Percentiles rank a stretch among this genome's conserved stretches.
These are phyloP conservation scores for Hydrotaea diabolus DNA, from an alignment of 2,888 invertebrate species.

Conservation along the genomic window DNA sequence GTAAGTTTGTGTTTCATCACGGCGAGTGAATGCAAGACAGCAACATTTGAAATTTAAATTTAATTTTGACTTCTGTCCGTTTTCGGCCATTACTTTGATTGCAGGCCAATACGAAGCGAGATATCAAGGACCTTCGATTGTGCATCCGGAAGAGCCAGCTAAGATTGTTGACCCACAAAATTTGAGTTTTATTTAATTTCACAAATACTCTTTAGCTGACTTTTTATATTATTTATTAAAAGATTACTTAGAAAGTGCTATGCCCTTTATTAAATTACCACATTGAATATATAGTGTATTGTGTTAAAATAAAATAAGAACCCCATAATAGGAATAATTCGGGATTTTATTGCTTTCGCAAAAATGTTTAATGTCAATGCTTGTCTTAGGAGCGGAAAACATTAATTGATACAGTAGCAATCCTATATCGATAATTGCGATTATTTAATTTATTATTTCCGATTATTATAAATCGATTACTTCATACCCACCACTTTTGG, in stretches of 20 bases:
- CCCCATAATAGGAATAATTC: too few relatives aligned
- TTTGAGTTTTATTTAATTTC: conserved; percentile 12
- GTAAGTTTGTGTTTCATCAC: neutral
- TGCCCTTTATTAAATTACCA: neutral
- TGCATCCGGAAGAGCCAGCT: conserved; percentile 50
- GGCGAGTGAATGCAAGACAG: neutral
- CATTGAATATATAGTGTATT: neutral
- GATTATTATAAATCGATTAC: too few relatives aligned
- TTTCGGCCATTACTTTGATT: neutral
- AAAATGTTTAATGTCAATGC: too few relatives aligned
- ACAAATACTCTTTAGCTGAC: neutral
- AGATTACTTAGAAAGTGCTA: neutral
- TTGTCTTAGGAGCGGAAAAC: too few relatives aligned
- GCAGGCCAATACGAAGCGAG: conserved; percentile 50
- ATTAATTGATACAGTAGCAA: too few relatives aligned
- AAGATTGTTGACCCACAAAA: conserved; percentile 48
- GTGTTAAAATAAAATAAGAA: too few relatives aligned
- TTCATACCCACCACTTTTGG: too few relatives aligned
- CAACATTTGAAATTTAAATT: neutral
- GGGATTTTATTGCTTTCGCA: too few relatives aligned
- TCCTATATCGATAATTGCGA: too few relatives aligned
- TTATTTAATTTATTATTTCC: too few relatives aligned
- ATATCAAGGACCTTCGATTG: conserved; percentile 45
- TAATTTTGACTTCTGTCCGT: neutral
- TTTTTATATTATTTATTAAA: too few relatives aligned